Conservation (phyloP, 2,888 invertebrate species). For the Zaprionus bogoriensis region DNA sequence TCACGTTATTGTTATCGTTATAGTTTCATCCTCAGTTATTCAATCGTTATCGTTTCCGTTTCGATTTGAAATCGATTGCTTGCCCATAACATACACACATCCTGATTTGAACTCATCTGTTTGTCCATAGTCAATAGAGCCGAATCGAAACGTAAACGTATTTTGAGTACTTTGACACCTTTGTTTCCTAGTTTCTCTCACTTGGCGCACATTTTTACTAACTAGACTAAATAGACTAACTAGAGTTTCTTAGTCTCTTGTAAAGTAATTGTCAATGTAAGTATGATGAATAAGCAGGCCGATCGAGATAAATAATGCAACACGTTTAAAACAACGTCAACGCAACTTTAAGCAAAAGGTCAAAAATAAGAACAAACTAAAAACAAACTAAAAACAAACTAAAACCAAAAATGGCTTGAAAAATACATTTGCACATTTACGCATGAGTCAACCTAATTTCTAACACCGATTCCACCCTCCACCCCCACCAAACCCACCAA, state of each 20-base stretch:
- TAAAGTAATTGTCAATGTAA: slow-evolving; percentile 76
- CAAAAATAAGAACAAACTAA: slow-evolving; percentile 34
- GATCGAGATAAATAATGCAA: slow-evolving; percentile 33
- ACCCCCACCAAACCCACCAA: slow-evolving; percentile 9
- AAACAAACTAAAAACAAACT: slow-evolving; percentile 22
- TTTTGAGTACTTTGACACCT: background rate
- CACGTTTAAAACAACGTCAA: slow-evolving; percentile 44
- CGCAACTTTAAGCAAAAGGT: slow-evolving; percentile 45
- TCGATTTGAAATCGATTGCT: slow-evolving; percentile 44
- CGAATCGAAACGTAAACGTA: slow-evolving; percentile 19
- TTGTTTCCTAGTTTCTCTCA: slow-evolving; percentile 16
- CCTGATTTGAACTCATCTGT: slow-evolving; percentile 32
- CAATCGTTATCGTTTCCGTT: slow-evolving; percentile 4
- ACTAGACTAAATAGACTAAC: slow-evolving; percentile 18
- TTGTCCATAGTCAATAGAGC: slow-evolving; percentile 26
- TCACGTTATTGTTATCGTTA: slow-evolving; percentile 34
- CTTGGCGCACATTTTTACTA: slow-evolving; percentile 48
- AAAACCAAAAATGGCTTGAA: slow-evolving; percentile 75
- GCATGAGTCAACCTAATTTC: slow-evolving; percentile 83
- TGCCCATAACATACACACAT: slow-evolving; percentile 47
- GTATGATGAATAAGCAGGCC: slow-evolving; percentile 45
- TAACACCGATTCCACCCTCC: slow-evolving; percentile 30
- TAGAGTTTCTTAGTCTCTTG: slow-evolving; percentile 60
- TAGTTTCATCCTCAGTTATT: background rate
- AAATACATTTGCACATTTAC: slow-evolving; percentile 83